These are phyloP conservation scores for Encarsia formosa DNA, from an alignment of 2,888 invertebrate species.

Conservation along the genomic window DNA sequence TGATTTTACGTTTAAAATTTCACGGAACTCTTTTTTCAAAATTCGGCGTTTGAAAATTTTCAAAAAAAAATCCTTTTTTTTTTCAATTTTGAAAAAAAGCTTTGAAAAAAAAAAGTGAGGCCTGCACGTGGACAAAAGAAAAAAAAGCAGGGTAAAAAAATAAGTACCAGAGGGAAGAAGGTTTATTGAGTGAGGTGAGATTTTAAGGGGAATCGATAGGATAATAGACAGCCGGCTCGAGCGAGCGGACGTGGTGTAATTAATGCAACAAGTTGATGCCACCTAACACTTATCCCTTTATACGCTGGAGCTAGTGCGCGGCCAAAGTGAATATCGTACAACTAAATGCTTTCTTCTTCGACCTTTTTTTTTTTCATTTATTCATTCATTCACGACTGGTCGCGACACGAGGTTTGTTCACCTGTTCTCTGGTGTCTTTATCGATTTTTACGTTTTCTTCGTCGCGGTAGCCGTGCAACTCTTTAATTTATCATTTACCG, in stretches of 20 bases:
- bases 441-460: slow-evolving; percentile 4
- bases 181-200: slow-evolving; percentile 32
- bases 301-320: slow-evolving; percentile 2
- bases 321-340: background rate
- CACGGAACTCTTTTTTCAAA: too few relatives aligned
- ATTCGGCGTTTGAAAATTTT: too few relatives aligned
- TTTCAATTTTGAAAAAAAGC: too few relatives aligned
- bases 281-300: slow-evolving; percentile 44
- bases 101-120: too few relatives aligned
- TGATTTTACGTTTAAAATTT: too few relatives aligned
- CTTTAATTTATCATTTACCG: slow-evolving; percentile 19
- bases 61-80: too few relatives aligned
- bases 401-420: too few relatives aligned
- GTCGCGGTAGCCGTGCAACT: background rate
- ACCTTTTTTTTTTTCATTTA: background rate
- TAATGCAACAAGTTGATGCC: slow-evolving; percentile 51
- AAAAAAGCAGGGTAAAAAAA: slow-evolving; percentile 6
- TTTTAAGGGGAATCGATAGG: slow-evolving; percentile 47
- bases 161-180: slow-evolving; percentile 4
- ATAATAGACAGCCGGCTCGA: slow-evolving; percentile 45
- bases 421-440: slow-evolving; percentile 2
- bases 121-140: too few relatives aligned
- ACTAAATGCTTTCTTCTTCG: background rate
- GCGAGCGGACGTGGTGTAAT: too few relatives aligned
- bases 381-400: background rate